Evolutionary conservation across 1,140 invertebrate genomes (phyloP), one percentile per base, ranked within the genome.

Genomic region (Lasaia peninsularis): DNA sequence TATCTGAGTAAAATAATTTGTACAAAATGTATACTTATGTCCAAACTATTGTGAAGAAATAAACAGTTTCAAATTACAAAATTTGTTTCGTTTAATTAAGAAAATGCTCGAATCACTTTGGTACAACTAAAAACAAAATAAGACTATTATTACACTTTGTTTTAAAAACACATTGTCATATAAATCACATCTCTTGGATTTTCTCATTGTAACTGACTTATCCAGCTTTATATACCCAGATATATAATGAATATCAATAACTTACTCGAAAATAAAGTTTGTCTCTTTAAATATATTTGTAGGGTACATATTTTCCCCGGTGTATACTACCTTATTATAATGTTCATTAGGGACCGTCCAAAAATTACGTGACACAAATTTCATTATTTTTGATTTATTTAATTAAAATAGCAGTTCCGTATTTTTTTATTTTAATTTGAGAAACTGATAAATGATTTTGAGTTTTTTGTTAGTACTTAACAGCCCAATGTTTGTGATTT

Each of bases 101-200:
- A 44, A 44, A 44, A 44, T 44, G 40, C 40, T 44, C 40, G 18
- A 44, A 44, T 44, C 37, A 40, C 37, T 40, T 40, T 40, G 37
- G 37, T 40, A 40, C 16, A 40, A 40, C 37, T 40, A 40, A 40
- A 40, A 40, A 14, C 14, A 40, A 37, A 8, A 40, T 10, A 4
- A 28, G 24, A 28, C 24, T 28, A 40, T 16, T 40, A 40, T 40
- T 40, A 40, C 37, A 40, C 37, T 18, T 40, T 40, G 37, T 40
- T 40, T 40, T 7, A 16, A 10, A 40, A 40, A 40, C 37, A 40
- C 14, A 16, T 18, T 40, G 0, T 28, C 24, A 40, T 16, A 40
- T 16, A 40, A 8, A 40, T 18, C 37, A 9, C 16, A 40, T 40
- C 37, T 18, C 8, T 40, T 40, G 35, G 35, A 16, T 40, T 40